Conservation (phyloP, 2,113 vertebrate genomes). For the Caranx ignobilis region DNA sequence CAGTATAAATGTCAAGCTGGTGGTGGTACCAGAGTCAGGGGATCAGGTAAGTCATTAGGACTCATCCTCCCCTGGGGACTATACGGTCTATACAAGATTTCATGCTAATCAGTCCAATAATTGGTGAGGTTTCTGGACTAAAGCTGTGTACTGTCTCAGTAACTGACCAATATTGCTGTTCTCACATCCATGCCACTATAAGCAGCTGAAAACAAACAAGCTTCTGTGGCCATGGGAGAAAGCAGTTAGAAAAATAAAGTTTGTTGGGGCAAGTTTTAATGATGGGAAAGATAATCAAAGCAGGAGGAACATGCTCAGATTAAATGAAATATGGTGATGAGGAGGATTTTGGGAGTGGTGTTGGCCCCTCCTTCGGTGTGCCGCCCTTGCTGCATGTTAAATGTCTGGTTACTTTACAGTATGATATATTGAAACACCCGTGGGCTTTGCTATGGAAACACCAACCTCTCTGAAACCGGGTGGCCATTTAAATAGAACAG, state of each 20-base stretch:
- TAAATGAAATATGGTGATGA: neutral
- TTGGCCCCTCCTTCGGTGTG: conserved; percentile 6
- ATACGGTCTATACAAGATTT: conserved; percentile 8
- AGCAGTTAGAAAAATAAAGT: no score
- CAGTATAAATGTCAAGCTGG: neutral
- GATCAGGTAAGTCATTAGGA: neutral
- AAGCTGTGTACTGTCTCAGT: neutral
- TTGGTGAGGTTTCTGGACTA: conserved; percentile 2
- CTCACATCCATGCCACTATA: neutral
- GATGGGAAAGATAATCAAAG: neutral
- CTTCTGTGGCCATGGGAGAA: neutral
- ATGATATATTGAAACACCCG: conserved; percentile 56
- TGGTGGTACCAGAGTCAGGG: neutral
- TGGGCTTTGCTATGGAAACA: conserved; percentile 52
- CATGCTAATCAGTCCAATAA: neutral
- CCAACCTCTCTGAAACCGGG: conserved; percentile 55
- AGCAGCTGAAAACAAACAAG: neutral
- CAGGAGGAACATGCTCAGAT: neutral
- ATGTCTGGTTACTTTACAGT: conserved; percentile 58
- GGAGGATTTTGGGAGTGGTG: conserved; percentile 6
- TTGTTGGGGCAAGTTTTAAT: no score
- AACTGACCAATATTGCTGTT: no score
- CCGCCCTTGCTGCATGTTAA: conserved; percentile 31
- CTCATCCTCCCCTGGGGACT: conserved; percentile 2
- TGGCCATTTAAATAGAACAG: conserved; percentile 68